Percentiles rank a stretch among this genome's conserved stretches.
These are phyloP conservation scores for Lepetodrilus schrolli DNA, from an alignment of 2,888 invertebrate species.

Conservation along the genomic window DNA sequence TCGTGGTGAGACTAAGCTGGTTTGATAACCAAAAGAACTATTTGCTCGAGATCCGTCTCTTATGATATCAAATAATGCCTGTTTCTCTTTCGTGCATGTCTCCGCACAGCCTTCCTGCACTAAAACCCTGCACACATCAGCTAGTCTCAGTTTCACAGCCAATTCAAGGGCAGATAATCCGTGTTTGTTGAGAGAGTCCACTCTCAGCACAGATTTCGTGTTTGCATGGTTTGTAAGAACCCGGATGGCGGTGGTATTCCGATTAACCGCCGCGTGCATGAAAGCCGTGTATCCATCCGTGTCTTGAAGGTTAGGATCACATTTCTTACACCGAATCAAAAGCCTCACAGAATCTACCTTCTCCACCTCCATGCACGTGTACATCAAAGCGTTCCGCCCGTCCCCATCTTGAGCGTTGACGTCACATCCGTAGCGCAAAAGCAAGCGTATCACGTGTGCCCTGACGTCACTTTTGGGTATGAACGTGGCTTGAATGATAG, in stretches of 20 bases:
- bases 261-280: slow-evolving; percentile 56
- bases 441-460: slow-evolving; percentile 55
- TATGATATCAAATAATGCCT: slow-evolving; percentile 28
- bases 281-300: slow-evolving; percentile 54
- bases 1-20: slow-evolving; percentile 27
- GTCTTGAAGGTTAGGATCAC: slow-evolving; percentile 59
- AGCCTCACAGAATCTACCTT: slow-evolving; percentile 55
- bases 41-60: not conserved
- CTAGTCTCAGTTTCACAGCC: slow-evolving; percentile 55
- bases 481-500: slow-evolving; percentile 56
- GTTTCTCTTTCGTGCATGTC: slow-evolving; percentile 36
- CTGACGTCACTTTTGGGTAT: slow-evolving; percentile 56
- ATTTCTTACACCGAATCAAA: slow-evolving; percentile 49
- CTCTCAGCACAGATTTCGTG: slow-evolving; percentile 46
- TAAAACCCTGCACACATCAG: slow-evolving; percentile 59
- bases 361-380: slow-evolving; percentile 57
- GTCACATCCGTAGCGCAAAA: slow-evolving; percentile 59
- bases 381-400: slow-evolving; percentile 61
- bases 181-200: slow-evolving; percentile 49
- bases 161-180: slow-evolving; percentile 55
- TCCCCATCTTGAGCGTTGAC: slow-evolving; percentile 56
- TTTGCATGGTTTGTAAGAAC: slow-evolving; percentile 51
- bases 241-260: slow-evolving; percentile 51
- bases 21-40: not conserved
- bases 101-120: slow-evolving; percentile 55